Base-by-base conservation (phyloP, 2,113 vertebrate species). In the Pipra filicauda region DNA sequence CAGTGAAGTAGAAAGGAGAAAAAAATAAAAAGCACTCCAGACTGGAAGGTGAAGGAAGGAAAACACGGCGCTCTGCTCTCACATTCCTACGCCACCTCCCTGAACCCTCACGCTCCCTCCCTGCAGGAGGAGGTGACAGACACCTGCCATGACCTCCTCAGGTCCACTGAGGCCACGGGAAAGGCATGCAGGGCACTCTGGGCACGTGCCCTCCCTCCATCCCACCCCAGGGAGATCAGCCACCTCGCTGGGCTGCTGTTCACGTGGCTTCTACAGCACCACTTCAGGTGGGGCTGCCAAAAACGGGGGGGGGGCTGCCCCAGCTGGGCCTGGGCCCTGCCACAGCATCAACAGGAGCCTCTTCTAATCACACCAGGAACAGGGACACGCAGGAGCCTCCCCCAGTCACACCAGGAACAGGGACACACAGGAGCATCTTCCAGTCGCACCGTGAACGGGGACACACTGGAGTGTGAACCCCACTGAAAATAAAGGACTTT, bases 41-140 rank as follows among this genome's bases (percentile, higher is more conserved):
- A 14, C 11, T 30, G 33, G 76, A 21, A 51, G 0, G 2, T 1
- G 30, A 35, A 55, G 70, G 57, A 31, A 75, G 52, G 43, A 12
- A 35, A 14, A 28, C 10, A 20, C 4, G n/a, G 49, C 15, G 23
- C 59, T 72, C 43, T 18, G 23, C 59, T 72, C 43, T n/a, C 6
- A 15, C 33, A 1, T 9, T 16, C 23, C 41, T 4, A 1, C 1
- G 3, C 4, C 57, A 51, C 17, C 67, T 27, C 4, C 39, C 43
- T 4, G 3, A 4, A 0, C 5, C 13, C 58, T 3, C 7, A 33
- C 1, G 1, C 35, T 18, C 31, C 2, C 30, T 48, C 78, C 81
- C 88, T 9, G 48, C 46, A 9, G 15, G 17, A 30, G 57, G 31
- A 71, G 78, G 66, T 15, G 80, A 58, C 61, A 64, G 22, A 8